phyloP scores from a whole-genome alignment of 1,140 invertebrate genomes.

The Hycleus phaleratus region DNA sequence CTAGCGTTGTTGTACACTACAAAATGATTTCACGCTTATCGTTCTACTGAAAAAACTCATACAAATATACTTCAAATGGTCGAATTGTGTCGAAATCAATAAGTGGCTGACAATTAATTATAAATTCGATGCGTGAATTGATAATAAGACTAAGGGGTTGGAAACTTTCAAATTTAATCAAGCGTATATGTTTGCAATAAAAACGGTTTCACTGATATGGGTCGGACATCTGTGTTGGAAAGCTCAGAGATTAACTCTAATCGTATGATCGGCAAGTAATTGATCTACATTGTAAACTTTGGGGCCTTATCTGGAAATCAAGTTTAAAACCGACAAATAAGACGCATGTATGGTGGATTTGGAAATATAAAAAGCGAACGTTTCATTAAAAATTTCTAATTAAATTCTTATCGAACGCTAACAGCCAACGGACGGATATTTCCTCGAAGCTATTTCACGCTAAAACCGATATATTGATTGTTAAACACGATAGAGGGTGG shows the following conservation, averaged over 20 bases:
- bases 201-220: slow-evolving; percentile 19
- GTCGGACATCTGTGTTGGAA: slow-evolving; percentile 22
- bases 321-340: no score
- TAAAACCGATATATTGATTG: no score
- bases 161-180: slow-evolving; percentile 16
- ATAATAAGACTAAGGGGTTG: slow-evolving; percentile 1
- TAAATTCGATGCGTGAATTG: slow-evolving; percentile 9
- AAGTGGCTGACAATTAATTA: slow-evolving; percentile 7
- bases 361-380: neutral
- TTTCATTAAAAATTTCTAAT: neutral
- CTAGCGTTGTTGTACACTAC: slow-evolving; percentile 5
- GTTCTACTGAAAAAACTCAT: no score
- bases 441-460: no score
- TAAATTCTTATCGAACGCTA: neutral
- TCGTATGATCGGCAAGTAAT: slow-evolving; percentile 27
- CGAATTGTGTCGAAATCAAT: neutral
- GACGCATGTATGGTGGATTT: no score
- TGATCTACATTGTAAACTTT: slow-evolving; percentile 23
- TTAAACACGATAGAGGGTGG: no score
- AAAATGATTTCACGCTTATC: slow-evolving; percentile 2
- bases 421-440: no score
- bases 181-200: slow-evolving; percentile 6
- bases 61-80: no score
- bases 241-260: slow-evolving; percentile 22
- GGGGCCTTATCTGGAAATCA: slow-evolving; percentile 8